These are phyloP conservation scores for Aproaerema taeniolella DNA, from an alignment of 2,888 invertebrate genomes.

Conservation along the genomic window DNA sequence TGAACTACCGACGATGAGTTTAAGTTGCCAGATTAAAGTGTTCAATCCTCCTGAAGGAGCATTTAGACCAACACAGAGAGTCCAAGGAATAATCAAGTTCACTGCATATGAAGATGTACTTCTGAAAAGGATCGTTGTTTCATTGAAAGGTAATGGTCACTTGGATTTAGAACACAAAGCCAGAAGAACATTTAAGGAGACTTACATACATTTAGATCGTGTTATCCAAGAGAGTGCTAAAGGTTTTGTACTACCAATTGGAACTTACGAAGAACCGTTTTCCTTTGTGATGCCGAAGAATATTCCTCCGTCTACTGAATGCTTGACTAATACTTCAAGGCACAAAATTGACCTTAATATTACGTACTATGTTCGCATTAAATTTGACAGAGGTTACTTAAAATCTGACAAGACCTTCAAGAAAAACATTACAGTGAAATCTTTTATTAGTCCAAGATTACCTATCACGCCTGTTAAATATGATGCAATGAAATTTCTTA, in stretches of 20 bases:
- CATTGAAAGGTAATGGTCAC: constrained; percentile 5
- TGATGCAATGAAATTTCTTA: background rate
- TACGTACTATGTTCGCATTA: constrained; percentile 3
- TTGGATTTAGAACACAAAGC: background rate
- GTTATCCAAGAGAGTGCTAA: background rate
- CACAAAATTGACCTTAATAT: background rate
- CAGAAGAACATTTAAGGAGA: constrained; percentile 1
- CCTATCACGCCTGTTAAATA: background rate
- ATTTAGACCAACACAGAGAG: background rate
- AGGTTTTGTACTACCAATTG: background rate
- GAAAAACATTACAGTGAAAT: constrained; percentile 2
- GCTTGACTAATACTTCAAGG: background rate
- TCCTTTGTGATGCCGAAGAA: constrained; percentile 1
- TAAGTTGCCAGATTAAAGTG: constrained; percentile 13
- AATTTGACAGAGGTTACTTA: constrained; percentile 2
- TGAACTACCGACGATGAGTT: constrained; percentile 1
- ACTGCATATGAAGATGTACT: background rate
- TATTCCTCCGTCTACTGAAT: constrained; percentile 3
- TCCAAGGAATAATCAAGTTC: constrained; percentile 5
- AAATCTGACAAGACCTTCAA: constrained; percentile 5
- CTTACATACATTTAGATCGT: background rate
- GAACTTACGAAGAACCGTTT: constrained; percentile 3
- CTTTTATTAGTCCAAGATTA: background rate
- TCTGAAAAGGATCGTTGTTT: constrained; percentile 1
- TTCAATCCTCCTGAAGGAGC: background rate